Base-by-base conservation (phyloP, 2,888 invertebrate genomes). In the Neelides folsomi region DNA sequence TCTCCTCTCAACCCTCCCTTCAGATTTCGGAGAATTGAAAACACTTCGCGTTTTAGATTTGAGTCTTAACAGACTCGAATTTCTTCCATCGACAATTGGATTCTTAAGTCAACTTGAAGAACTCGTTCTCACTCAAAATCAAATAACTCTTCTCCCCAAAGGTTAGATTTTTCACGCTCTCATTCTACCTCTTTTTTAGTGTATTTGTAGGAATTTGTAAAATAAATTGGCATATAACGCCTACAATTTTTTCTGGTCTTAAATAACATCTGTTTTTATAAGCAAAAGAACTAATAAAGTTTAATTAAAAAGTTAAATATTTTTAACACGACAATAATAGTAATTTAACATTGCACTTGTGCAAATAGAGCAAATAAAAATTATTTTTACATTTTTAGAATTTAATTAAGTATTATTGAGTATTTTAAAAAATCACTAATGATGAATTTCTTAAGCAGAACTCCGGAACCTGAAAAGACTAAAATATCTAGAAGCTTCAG, bases 41-140 rank as follows among this genome's bases (percentile, higher is more conserved):
- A 53, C 49, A 48, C 50, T 64, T 16, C 43, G 53, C 47, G 60
- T 59, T 39, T 52, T 64, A 35, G 64, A 64, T 47, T 49, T 64
- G 6, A 57, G 62, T 16, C 58, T 60, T 48, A 65, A 65, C 39
- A 51, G 53, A 34, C 51, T 65, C 1, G 27, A 42, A 42, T 39
- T 47, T 19, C 27, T 65, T 10, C 64, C 64, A 8, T 7, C 16
- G 3, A 47, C 55, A n/a, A 50, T 64, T 37, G 59, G 59, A 20
- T 46, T 49, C 9, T 41, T 62, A 20, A 35, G 9, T 12, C 40
- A 46, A 1, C 51, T 62, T 39, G 44, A 62, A 46, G 48, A 54
- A 19, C 43, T 64, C 5, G 40, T 61, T 20, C 35, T 61, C 3
- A 61, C 63, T 34, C 54, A 61, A 18, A 63, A 63, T 47, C 58